A percentile compares a stretch with the other conserved stretches of the same genome.
Conservation (phyloP, 2,888 invertebrate species). For the Sminthurides aquaticus region DNA sequence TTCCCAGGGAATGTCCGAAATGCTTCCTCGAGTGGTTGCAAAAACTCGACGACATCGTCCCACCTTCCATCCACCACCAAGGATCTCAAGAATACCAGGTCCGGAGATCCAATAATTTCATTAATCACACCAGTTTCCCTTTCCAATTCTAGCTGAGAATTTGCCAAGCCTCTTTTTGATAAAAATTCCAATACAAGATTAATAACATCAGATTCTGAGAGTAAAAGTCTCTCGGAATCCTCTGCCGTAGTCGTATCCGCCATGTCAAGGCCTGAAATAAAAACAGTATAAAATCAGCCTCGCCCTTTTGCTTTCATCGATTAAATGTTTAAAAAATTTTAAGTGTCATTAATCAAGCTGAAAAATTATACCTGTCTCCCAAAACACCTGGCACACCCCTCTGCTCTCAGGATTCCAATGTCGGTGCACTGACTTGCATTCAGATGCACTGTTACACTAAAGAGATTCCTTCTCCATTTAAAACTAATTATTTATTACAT, state of each 20-base stretch:
- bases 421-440: too few relatives aligned
- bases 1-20: slow-evolving; percentile 41
- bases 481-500: too few relatives aligned
- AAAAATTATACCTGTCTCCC: too few relatives aligned
- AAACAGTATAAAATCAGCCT: too few relatives aligned
- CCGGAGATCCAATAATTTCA: slow-evolving; percentile 78
- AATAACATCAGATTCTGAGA: slow-evolving; percentile 83
- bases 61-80: slow-evolving; percentile 94
- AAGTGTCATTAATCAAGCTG: too few relatives aligned
- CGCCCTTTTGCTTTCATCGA: too few relatives aligned
- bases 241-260: background rate
- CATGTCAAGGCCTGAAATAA: too few relatives aligned
- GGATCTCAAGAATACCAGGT: slow-evolving; percentile 85
- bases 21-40: slow-evolving; percentile 73
- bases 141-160: slow-evolving; percentile 81
- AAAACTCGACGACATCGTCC: slow-evolving; percentile 94
- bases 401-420: too few relatives aligned
- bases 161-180: slow-evolving; percentile 82
- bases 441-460: too few relatives aligned
- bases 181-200: slow-evolving; percentile 77
- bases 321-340: too few relatives aligned
- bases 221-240: slow-evolving; percentile 43
- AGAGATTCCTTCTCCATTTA: too few relatives aligned
- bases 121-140: slow-evolving; percentile 92
- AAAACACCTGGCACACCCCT: too few relatives aligned